Base-by-base conservation (phyloP, 1,140 invertebrate genomes). In the Bombus breviceps region DNA sequence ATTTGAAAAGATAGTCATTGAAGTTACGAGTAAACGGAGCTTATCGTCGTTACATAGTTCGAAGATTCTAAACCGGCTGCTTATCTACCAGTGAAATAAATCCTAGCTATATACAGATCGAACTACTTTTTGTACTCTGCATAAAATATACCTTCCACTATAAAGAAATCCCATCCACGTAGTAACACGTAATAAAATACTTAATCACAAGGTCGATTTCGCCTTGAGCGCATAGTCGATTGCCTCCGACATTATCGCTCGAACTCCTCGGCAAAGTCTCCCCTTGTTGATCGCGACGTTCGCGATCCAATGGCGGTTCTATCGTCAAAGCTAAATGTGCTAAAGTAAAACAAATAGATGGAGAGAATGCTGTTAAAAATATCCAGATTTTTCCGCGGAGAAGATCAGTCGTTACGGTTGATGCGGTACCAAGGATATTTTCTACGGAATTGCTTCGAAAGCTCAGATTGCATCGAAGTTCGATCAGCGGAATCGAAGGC, bases 181-280 rank as follows among this genome's bases (percentile, higher is more conserved):
- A 28, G 41, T 18, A 47, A 53, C 41, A 25, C 10, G 18, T 53
- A 53, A 75, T 53, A 76, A 62, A 76, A 77, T 79, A 79, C 83
- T 72, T 64, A 81, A 73, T 76, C 76, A 59, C 75, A 72, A 81
- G 74, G 69, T 74, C 81, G 76, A 81, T 85, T 87, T 90, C 57
- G 68, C 81, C 64, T 89, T 84, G 59, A 82, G 87, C 71, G 64
- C 37, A 69, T 57, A 78, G 74, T 87, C 85, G 81, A 84, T 89
- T 25, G 47, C 59, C 77, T 47, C 15, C 74, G 43, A 71, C 57
- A 78, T 84, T 77, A 78, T 78, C 88, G 85, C 68, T 37, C n/a
- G 10, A 41, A 34, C 22, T 53, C 41, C 37, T 47, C 59, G 73
- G 32, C 73, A 68, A 85, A 78, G 82, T 78, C 62, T 76, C 34